Conservation (phyloP, 2,113 vertebrate species). For the Phrynosoma blainvillii region DNA sequence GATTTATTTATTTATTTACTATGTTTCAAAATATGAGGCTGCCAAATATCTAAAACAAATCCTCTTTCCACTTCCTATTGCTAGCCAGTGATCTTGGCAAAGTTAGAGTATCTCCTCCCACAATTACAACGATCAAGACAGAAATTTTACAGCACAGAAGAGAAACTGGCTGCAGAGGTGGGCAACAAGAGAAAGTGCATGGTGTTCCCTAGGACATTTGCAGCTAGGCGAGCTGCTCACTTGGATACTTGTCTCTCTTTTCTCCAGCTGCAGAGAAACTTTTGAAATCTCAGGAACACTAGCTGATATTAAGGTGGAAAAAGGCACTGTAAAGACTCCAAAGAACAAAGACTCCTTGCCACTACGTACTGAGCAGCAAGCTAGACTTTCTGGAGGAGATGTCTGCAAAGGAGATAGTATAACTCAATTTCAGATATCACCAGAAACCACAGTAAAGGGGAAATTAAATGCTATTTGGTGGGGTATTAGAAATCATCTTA, state of each 20-base stretch:
- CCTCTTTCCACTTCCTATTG: not conserved
- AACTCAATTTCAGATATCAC: not conserved
- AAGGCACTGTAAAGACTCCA: not conserved
- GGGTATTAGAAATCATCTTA: not conserved
- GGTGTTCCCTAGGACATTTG: not conserved
- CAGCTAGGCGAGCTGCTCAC: not conserved
- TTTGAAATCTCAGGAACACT: not conserved
- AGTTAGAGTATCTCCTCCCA: not conserved
- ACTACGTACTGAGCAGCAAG: not conserved
- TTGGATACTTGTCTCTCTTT: not conserved
- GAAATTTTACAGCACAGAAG: no score
- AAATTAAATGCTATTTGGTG: no score
- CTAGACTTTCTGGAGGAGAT: not conserved
- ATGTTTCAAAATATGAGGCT: not conserved
- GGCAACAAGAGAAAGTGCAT: not conserved
- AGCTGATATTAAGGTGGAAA: not conserved
- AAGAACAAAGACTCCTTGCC: not conserved
- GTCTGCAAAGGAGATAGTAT: not conserved
- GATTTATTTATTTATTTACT: not conserved
- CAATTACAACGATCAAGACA: not conserved
- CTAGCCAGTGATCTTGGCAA: no score
- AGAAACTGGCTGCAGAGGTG: not conserved
- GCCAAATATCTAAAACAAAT: not conserved
- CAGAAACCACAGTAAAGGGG: not conserved
- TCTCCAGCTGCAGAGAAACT: not conserved